Base-by-base conservation (phyloP, 2,888 invertebrate species). In the Thereva unica region DNA sequence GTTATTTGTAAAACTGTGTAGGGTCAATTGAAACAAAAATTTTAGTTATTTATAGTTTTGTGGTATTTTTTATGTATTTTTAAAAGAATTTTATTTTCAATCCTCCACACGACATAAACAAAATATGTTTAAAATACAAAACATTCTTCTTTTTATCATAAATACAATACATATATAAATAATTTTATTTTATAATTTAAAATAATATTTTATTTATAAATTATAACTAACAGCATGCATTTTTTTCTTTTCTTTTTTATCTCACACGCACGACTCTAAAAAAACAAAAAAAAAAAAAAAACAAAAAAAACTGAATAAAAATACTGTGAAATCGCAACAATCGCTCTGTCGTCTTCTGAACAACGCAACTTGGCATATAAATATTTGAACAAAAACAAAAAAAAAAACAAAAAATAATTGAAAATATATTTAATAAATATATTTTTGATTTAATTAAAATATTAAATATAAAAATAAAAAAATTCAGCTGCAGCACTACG, bases 401-500 rank as follows among this genome's bases (percentile, higher is more conserved):
- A 57, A 56, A 23, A 37, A 8, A 52, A 63, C 59, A 68, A 57
- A 68, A 69, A 69, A 59, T 64, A 68, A 68, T 70, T 67, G 65
- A 64, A 66, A 68, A 68, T 72, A 76, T 76, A 77, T 45, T 55
- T 65, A 35, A 53, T 57, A 38, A 53, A 53, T 53, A 38, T 10
- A 38, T 38, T 53, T 38, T 38, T 7, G 37, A 38, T 38, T 61
- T 44, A 34, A 47, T 38, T 37, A 59, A 44, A 44, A 4, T 44
- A 45, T 35, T 49, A 37, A 49, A 59, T 12, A 7, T 41, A 50
- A 50, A 50, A 23, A 59, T 71, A 75, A 77, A 72, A 75, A 77
- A 57, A 52, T 23, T 35, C 86, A 86, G 91, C 89, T 77, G 91
- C 92, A 78, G 90, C 91, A 74, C 83, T 93, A 77, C 85, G 92